Evolutionary conservation across 1,140 invertebrate species (phyloP).

Genomic region (Papilio xuthus): DNA sequence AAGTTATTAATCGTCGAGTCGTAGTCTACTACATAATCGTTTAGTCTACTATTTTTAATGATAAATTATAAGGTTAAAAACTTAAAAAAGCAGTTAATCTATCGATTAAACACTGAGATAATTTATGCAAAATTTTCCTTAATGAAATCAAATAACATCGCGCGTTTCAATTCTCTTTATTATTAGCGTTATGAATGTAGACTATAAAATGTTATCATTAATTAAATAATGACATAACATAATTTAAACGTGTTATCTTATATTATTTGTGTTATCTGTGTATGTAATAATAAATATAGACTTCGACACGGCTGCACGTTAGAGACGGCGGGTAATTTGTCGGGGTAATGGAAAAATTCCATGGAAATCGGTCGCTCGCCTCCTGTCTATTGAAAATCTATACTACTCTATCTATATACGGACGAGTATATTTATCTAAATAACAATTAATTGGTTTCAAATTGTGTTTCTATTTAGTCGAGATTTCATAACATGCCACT

Average conservation of each 20-base stretch:
- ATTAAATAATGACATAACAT: conserved; percentile 1
- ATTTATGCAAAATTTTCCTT: background rate
- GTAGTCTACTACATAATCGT: no score
- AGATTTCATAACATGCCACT: no score
- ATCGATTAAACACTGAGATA: no score
- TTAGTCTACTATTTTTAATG: no score
- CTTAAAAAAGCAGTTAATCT: no score
- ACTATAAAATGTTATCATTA: background rate
- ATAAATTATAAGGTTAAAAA: no score
- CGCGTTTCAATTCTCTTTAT: background rate
- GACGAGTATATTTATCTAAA: background rate
- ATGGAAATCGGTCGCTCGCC: conserved; percentile 63
- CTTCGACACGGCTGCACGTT: conserved; percentile 52
- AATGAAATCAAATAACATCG: background rate
- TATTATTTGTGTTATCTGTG: background rate
- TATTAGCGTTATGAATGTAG: background rate
- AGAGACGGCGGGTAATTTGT: conserved; percentile 70
- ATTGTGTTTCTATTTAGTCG: background rate
- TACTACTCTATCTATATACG: conserved; percentile 6
- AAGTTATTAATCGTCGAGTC: no score
- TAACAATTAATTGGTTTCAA: background rate
- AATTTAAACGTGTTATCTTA: conserved; percentile 4
- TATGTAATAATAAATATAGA: conserved; percentile 59
- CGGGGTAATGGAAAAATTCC: conserved; percentile 77
- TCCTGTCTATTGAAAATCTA: conserved; percentile 36